A percentile compares a stretch with the other conserved stretches of the same genome.
phyloP scores from a whole-genome alignment of 2,797 vertebrate genomes.

The Spinus olivaceus region DNA sequence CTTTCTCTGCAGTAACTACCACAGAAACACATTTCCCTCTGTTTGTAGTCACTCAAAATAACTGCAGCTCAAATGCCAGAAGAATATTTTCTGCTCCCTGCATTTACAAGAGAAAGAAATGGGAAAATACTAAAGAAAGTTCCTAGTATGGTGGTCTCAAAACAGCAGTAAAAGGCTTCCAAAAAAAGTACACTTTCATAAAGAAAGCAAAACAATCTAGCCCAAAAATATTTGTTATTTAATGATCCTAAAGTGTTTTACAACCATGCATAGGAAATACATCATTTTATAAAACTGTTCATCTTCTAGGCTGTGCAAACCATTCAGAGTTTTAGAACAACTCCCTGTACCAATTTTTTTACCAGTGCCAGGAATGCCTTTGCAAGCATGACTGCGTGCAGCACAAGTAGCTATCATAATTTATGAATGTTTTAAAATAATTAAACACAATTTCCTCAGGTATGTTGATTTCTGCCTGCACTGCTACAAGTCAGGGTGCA shows the following conservation, averaged over 20 bases:
- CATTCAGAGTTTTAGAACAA: background rate
- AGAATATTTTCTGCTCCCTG: constrained; percentile 45
- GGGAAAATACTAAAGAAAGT: constrained; percentile 26
- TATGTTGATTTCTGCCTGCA: background rate
- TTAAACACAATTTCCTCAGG: background rate
- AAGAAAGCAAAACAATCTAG: background rate
- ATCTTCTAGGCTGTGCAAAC: background rate
- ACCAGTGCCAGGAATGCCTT: background rate
- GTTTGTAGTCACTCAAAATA: constrained; percentile 54
- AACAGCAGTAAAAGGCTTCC: background rate
- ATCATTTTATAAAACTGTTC: background rate
- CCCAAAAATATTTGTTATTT: constrained; percentile 15
- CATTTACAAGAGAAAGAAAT: constrained; percentile 31
- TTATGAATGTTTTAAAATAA: background rate
- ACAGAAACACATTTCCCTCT: constrained; percentile 63
- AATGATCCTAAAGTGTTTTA: background rate
- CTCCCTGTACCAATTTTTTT: background rate
- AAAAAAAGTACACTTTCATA: background rate
- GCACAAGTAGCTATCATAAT: background rate
- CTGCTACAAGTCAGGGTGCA: background rate
- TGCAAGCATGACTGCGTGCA: background rate
- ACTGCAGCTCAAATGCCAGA: constrained; percentile 47
- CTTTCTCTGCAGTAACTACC: constrained; percentile 49
- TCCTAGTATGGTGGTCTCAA: constrained; percentile 17
- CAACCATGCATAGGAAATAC: background rate